Conservation (phyloP, 2,888 invertebrate genomes). For the Amphipyra berbera region DNA sequence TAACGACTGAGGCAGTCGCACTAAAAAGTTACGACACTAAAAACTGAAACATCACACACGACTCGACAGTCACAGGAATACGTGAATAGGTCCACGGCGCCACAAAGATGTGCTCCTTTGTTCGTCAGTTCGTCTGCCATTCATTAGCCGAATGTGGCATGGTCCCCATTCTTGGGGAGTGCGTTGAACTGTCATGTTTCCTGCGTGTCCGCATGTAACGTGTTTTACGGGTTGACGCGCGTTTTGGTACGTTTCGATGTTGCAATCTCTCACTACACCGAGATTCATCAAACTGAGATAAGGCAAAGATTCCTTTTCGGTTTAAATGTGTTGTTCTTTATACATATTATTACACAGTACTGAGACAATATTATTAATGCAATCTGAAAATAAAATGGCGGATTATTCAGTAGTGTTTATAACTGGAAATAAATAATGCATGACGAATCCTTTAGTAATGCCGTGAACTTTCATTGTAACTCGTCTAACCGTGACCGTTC, state of each 20-base stretch:
- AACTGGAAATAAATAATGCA: conserved; percentile 29
- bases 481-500: conserved; percentile 30
- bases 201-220: conserved; percentile 77
- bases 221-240: conserved; percentile 80
- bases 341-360: conserved; percentile 3
- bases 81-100: conserved; percentile 70
- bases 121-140: conserved; percentile 83
- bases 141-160: conserved; percentile 86
- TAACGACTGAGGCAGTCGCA: conserved; percentile 39
- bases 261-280: conserved; percentile 61
- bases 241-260: conserved; percentile 72
- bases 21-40: conserved; percentile 61
- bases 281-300: conserved; percentile 38
- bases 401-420: conserved; percentile 24
- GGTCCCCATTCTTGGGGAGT: conserved; percentile 83
- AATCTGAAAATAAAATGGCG: conserved; percentile 8
- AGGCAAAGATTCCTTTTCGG: conserved; percentile 20
- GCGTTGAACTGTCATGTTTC: conserved; percentile 85
- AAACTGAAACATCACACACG: conserved; percentile 57
- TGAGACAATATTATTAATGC: conserved; percentile 3
- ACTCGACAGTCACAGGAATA: conserved; percentile 64
- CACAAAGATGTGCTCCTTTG: conserved; percentile 80
- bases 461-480: conserved; percentile 27
- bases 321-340: conserved; percentile 15
- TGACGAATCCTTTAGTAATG: conserved; percentile 37